Base-by-base conservation (phyloP, 2,113 vertebrate species). In the Polyodon spathula region DNA sequence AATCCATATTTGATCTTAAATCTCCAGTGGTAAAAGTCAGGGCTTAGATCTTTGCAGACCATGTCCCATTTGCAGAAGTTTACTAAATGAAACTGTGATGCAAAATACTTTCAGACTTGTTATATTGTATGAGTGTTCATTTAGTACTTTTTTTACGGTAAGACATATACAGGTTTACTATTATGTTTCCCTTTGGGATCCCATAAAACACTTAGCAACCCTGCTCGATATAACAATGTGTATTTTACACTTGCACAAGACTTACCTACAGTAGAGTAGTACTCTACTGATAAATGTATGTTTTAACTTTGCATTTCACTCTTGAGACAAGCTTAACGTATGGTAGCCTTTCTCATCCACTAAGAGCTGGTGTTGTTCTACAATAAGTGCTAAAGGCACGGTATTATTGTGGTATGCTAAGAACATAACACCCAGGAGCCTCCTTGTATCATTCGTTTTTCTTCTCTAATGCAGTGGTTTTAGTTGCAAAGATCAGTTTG, bases 41-140 rank as follows among this genome's bases (percentile, higher is more conserved):
- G n/a, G 72, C 85, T 87, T 78, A 87, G 85, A 88, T 88, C 83
- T 82, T n/a, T n/a, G n/a, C n/a, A n/a, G n/a, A n/a, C n/a, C n/a
- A 66, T 77, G 85, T 79, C 86, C 86, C 82, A 86, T 86, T 86
- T 86, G 80, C 80, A 80, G 79, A 88, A 85, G 81, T 82, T 76
- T 70, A 74, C n/a, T 79, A 76, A 85, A 75, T 82, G 69, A 74
- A 73, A 79, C 73, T 68, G 76, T 76, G 76, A 64, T 63, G 76
- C 73, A 78, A 78, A 84, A 85, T 79, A 84, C 77, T 81, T 80
- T n/a, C n/a, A n/a, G n/a, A n/a, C n/a, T n/a, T n/a, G n/a, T n/a
- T n/a, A n/a, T n/a, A n/a, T n/a, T n/a, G n/a, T n/a, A n/a, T n/a
- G n/a, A n/a, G n/a, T n/a, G n/a, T n/a, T n/a, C n/a, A n/a, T n/a